Evolutionary conservation across 92 coral and sea anemone genomes (phyloP), one percentile per base, ranked within the genome.

Genomic region (Hydrozoanthus gracilis): DNA sequence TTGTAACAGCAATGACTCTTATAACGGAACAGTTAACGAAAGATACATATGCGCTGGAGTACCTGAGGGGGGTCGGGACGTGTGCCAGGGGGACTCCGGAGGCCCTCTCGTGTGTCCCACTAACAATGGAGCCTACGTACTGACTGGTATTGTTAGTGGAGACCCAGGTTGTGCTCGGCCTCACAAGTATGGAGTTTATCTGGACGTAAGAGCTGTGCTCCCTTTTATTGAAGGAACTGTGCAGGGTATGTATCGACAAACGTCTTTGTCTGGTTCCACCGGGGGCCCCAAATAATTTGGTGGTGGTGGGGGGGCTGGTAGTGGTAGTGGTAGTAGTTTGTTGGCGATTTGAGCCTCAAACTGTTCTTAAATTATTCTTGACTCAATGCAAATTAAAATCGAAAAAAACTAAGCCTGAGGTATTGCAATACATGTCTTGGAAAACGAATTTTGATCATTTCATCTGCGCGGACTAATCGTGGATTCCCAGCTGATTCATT

Each of bases 91-190:
- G 76, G 98, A 95, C 83, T 93, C 97, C 39, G 98, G 98, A 11
- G 96, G 98, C 6, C 95, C 98, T 35, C 82, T 96, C 84, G 95
- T 89, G 68, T 96, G 99, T 87, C 89, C 95, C 67, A 88, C 72
- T 50, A 92, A 89, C 51, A 87, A 94, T 45, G 94, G 93, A n/a
- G 86, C 90, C 51, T 96, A 90, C 82, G 90, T 89, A 27, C 89
- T 96, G 79, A 89, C 90, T 10, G 99, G 99, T 62, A 89, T 96
- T 76, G 96, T 96, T 18, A 95, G 96, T 72, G 95, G 99, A 98
- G 99, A 98, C 50, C 50, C 83, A 5, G 99, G 98, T 1, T 96
- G 99, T 87, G 99, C 98, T 7, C 83, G 92, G 82, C 94, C 98
- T 1, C 58, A 94, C 77, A 94, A 95, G 71, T 94, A 95, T 88